Evolutionary conservation across 2,797 vertebrate species (phyloP), one percentile per base, ranked within the genome.

Genomic region (Sebastes jordani): DNA sequence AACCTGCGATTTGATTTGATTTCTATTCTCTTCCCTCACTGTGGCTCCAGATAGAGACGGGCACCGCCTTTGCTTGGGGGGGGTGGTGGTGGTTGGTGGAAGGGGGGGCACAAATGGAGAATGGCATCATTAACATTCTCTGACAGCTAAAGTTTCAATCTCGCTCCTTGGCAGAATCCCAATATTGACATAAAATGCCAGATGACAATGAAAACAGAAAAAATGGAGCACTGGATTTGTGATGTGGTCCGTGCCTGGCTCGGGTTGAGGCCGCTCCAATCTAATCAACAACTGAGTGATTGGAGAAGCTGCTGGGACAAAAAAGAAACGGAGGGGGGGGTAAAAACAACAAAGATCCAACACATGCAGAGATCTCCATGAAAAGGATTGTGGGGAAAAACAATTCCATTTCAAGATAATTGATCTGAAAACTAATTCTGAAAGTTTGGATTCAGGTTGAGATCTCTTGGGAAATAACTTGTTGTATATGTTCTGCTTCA

Each of bases 141-240:
- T 92, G 94, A 94, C 94, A 93, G 94, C 90, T 94, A 95, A 94
- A 77, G 76, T 94, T 94, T 95, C 93, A 93, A 93, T 95, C 92
- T 93, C 22, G 30, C 84, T 85, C 81, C 11, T 84, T 84, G 79
- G 86, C 89, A 88, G 86, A 82, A 91, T 86, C 82, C 78, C 88
- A 85, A 88, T 89, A 88, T 91, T 89, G 91, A 90, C 90, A 87
- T 84, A 79, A 88, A 93, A 93, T 79, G 86, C 85, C 76, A 92
- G 83, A 91, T 86, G 90, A 93, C 90, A 92, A 85, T 87, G 54
- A 67, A 72, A 66, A 22, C 9, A 18, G 20, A 22, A 58, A 56
- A 61, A 74, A 56, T n/a, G 77, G 46, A 38, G 52, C 0, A 20
- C 60, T 76, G 73, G 84, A 86, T 90, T 90, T 85, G 71, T 80